Conservation (phyloP, 2,113 vertebrate species). For the Tringa solitaria region DNA sequence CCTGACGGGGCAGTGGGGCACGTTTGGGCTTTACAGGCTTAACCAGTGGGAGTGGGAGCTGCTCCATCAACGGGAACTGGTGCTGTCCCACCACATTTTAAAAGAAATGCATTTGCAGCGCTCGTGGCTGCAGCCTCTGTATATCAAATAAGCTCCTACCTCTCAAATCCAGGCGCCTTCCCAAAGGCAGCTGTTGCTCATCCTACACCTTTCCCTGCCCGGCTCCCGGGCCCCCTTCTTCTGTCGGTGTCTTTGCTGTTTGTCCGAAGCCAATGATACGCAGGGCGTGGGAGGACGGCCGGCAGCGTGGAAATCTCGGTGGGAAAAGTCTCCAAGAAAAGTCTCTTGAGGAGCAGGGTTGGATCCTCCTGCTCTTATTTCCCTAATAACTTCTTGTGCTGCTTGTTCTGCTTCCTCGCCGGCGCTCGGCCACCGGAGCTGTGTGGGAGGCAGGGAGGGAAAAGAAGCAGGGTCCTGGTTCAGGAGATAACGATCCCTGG, state of each 20-base stretch:
- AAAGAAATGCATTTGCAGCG: background rate
- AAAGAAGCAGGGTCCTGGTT: accelerated
- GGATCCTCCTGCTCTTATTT: background rate
- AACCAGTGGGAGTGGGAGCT: background rate
- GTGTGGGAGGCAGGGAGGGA: background rate
- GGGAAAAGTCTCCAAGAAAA: background rate
- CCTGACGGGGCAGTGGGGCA: background rate
- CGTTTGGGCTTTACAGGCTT: background rate
- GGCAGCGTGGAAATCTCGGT: too few relatives aligned
- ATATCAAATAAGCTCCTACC: background rate
- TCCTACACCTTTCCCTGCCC: background rate
- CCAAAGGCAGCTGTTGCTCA: background rate
- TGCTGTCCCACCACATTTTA: background rate
- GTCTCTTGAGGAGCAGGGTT: background rate
- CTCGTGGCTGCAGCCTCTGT: background rate
- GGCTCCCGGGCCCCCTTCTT: background rate
- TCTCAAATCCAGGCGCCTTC: background rate
- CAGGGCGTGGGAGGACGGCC: accelerated
- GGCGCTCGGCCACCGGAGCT: accelerated
- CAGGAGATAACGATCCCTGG: background rate
- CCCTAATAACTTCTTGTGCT: background rate
- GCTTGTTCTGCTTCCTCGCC: background rate
- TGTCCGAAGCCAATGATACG: accelerated
- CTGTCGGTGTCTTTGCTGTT: background rate
- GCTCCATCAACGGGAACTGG: accelerated